phyloP scores from a whole-genome alignment of 2,888 invertebrate species.

The Zhuqinia jingwanae region DNA sequence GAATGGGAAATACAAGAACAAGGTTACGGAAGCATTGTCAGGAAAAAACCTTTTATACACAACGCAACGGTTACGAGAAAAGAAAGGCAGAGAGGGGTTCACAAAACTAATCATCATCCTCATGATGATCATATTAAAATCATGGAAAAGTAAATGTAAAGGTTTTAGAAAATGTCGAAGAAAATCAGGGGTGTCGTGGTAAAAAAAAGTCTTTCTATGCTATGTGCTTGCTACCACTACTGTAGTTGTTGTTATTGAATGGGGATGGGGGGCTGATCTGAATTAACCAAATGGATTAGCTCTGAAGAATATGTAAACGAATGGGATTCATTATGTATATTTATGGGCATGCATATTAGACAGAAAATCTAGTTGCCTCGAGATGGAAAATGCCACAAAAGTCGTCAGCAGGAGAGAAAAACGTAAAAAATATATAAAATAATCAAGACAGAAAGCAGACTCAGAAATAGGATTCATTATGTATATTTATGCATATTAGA shows the following conservation, averaged over 20 bases:
- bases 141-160: background rate
- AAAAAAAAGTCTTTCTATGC: background rate
- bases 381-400: constrained; percentile 13
- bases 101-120: constrained; percentile 33
- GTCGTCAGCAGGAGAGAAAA: background rate
- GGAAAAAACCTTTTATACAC: too few relatives aligned
- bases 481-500: background rate
- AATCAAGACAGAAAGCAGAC: too few relatives aligned
- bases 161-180: background rate
- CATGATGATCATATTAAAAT: constrained; percentile 3
- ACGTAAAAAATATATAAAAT: too few relatives aligned
- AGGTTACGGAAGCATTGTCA: too few relatives aligned
- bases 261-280: constrained; percentile 60
- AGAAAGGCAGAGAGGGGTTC: too few relatives aligned
- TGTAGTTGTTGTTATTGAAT: constrained; percentile 2
- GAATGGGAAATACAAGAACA: too few relatives aligned
- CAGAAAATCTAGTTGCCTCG: background rate
- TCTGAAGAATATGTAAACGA: constrained; percentile 66
- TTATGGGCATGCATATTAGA: background rate
- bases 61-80: too few relatives aligned
- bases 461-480: too few relatives aligned
- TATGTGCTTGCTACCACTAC: background rate
- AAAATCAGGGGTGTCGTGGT: background rate
- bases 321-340: constrained; percentile 23
- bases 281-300: constrained; percentile 74